Evolutionary conservation across 2,113 vertebrate genomes (phyloP).

Genomic region (Chascanopsetta lugubris): DNA sequence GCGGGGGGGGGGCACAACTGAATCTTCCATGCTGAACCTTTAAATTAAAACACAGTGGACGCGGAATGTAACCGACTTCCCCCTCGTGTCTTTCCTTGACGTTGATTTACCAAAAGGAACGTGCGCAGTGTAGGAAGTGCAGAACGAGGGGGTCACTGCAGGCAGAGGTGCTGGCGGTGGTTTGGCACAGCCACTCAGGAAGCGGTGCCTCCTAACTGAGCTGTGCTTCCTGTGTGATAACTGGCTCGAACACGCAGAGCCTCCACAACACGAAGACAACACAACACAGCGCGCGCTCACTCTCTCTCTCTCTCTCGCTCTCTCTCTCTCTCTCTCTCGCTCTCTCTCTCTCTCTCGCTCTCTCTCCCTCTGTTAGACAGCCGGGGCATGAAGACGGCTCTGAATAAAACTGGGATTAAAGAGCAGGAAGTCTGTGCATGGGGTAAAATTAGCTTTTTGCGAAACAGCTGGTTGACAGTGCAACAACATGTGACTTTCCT

Average conservation of each 20-base stretch:
- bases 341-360: slow-evolving; percentile 5
- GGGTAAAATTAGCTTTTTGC: slow-evolving; percentile 22
- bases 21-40: no score
- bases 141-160: slow-evolving; percentile 43
- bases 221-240: slow-evolving; percentile 81
- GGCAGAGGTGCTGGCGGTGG: slow-evolving; percentile 61
- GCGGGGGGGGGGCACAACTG: no score
- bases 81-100: not conserved
- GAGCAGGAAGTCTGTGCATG: slow-evolving; percentile 10
- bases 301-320: no score
- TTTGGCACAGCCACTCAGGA: slow-evolving; percentile 70
- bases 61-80: not conserved
- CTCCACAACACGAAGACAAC: slow-evolving; percentile 37
- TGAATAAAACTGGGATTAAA: slow-evolving; percentile 33
- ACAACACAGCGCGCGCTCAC: no score
- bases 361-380: slow-evolving; percentile 21
- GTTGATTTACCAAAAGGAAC: slow-evolving; percentile 29
- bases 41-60: not conserved
- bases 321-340: slow-evolving; percentile 5
- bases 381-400: not conserved
- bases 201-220: slow-evolving; percentile 71
- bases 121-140: slow-evolving; percentile 51
- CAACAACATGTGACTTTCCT: no score
- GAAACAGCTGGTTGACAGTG: slow-evolving; percentile 5
- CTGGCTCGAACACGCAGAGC: slow-evolving; percentile 60